Conservation (phyloP, 2,888 invertebrate species). For the Tridacna crocea region DNA sequence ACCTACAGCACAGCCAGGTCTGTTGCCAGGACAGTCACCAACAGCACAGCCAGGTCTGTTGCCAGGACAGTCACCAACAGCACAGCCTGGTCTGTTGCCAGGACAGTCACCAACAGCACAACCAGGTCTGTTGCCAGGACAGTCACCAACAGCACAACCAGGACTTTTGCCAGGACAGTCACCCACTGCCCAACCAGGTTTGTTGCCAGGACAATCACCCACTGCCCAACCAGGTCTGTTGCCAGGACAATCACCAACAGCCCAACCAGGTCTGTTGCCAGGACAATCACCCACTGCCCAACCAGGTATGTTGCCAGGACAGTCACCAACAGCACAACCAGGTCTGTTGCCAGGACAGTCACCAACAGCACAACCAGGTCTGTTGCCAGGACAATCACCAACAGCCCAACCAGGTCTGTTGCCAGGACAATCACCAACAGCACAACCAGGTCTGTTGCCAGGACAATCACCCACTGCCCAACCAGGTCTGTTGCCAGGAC, state of each 20-base stretch:
- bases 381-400: conserved; percentile 40
- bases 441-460: conserved; percentile 31
- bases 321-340: conserved; percentile 56
- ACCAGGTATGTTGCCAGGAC: conserved; percentile 35
- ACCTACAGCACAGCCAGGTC: conserved; percentile 47
- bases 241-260: conserved; percentile 44
- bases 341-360: conserved; percentile 26
- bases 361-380: conserved; percentile 55
- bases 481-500: conserved; percentile 37
- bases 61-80: conserved; percentile 48
- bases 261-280: conserved; percentile 35
- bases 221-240: conserved; percentile 30
- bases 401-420: conserved; percentile 46
- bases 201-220: conserved; percentile 36
- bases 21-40: conserved; percentile 38
- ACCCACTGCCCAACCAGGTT: conserved; percentile 39
- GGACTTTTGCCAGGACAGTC: conserved; percentile 30
- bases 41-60: conserved; percentile 37
- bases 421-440: conserved; percentile 46
- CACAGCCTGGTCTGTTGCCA: conserved; percentile 30
- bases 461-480: conserved; percentile 47
- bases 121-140: conserved; percentile 39
- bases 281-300: conserved; percentile 46
- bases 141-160: conserved; percentile 52
- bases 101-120: conserved; percentile 48